Evolutionary conservation across 2,797 vertebrate species (phyloP).

Genomic region (Rhabdophis nuchalis): DNA sequence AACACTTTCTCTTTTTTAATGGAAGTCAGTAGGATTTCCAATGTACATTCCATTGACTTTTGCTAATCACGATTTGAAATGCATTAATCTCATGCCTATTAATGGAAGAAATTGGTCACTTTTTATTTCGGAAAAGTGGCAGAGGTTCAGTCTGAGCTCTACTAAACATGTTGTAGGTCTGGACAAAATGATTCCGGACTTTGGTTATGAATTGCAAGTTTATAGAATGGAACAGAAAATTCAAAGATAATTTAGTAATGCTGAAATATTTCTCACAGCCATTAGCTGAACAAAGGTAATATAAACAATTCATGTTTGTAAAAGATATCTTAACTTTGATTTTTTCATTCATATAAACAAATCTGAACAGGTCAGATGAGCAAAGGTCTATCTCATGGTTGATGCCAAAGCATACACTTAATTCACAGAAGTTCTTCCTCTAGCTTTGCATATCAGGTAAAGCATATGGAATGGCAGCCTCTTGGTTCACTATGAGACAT

Average conservation of each 20-base stretch:
- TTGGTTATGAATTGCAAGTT: slow-evolving; percentile 9
- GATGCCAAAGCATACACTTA: neutral
- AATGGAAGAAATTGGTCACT: slow-evolving; percentile 20
- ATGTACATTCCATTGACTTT: slow-evolving; percentile 41
- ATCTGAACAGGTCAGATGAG: neutral
- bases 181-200: slow-evolving; percentile 26
- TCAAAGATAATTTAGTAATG: slow-evolving; percentile 24
- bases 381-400: neutral
- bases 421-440: neutral
- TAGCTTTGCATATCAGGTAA: neutral
- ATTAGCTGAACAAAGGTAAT: slow-evolving; percentile 18
- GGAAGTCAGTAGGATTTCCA: slow-evolving; percentile 39
- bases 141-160: slow-evolving; percentile 33
- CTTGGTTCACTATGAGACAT: neutral
- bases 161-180: slow-evolving; percentile 15
- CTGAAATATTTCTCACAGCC: slow-evolving; percentile 5
- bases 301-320: neutral
- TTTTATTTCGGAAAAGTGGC: slow-evolving; percentile 30
- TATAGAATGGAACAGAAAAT: neutral
- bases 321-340: neutral
- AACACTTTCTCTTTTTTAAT: slow-evolving; percentile 39
- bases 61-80: slow-evolving; percentile 24
- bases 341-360: neutral
- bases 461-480: neutral
- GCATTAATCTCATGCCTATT: neutral